Evolutionary conservation across 1,140 invertebrate species (phyloP).

Genomic region (Pseudomyrmex gracilis): DNA sequence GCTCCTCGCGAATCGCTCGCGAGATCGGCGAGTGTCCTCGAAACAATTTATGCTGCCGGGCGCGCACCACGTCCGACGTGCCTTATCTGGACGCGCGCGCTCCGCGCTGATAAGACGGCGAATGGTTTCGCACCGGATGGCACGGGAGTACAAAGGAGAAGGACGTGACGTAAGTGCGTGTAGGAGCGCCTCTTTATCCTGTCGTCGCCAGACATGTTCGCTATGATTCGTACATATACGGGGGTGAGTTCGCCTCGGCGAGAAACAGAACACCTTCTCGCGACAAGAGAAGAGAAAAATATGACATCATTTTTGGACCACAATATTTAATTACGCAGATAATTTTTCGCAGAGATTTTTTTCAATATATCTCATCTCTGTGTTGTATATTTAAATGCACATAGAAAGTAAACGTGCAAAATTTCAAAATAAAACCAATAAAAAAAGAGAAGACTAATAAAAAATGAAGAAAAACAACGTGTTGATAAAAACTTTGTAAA

Average conservation of each 20-base stretch:
- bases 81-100: constrained; percentile 79
- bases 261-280: constrained; percentile 9
- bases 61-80: constrained; percentile 79
- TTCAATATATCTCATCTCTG: no score
- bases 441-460: not conserved
- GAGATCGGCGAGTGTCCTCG: constrained; percentile 76
- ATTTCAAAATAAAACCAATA: not conserved
- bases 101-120: constrained; percentile 77
- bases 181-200: constrained; percentile 82
- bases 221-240: constrained; percentile 72
- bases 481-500: constrained; percentile 1
- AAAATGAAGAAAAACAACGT: not conserved
- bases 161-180: constrained; percentile 82
- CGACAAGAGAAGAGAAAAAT: not conserved
- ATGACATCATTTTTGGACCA: not conserved
- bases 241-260: constrained; percentile 39
- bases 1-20: constrained; percentile 69
- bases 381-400: no score
- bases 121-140: constrained; percentile 69
- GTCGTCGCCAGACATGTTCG: constrained; percentile 78
- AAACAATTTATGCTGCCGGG: constrained; percentile 81
- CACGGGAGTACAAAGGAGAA: constrained; percentile 68
- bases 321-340: constrained; percentile 1
- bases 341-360: not conserved
- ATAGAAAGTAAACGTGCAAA: no score